Evolutionary conservation across 2,113 vertebrate genomes (phyloP), one percentile per base, ranked within the genome.

Genomic region (Rhodinocichla rosea): DNA sequence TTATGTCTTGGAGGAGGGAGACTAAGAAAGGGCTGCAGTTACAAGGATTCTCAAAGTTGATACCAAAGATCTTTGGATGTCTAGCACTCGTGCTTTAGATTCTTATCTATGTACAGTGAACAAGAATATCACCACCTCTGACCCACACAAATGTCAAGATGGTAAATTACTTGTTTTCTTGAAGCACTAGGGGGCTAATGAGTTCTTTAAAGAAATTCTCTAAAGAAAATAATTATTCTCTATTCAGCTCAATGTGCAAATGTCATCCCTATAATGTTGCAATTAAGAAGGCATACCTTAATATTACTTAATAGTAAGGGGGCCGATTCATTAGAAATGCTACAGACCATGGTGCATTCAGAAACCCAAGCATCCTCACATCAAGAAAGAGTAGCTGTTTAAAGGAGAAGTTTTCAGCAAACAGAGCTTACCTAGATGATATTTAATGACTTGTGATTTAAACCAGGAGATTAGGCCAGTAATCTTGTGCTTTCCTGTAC

Each of bases 141-240:
- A 78, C 30, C 82, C 69, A 82, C 30, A 89, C 33, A 78, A 96
- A 83, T 55, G 47, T 87, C 84, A 89, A 78, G 73, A 84, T 60
- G 24, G 50, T 56, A 89, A 92, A 89, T 55, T 55, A 71, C 30
- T 87, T 92, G 37, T 84, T 91, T 81, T 89, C 52, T 69, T 87
- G 52, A 91, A 94, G 44, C 27, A 81, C 52, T 79, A 63, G 28
- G 42, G 27, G 39, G 77, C 13, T 94, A 92, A 91, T 79, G 50
- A 92, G 60, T 50, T 87, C 65, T 89, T 47, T 40, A 75, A 78
- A 78, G 42, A 83, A 89, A 59, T 62, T 56, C 35, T 52, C 27
- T 33, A 47, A 89, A 77, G 63, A 92, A 92, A 90, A 60, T 56
- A 69, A 75, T 81, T 83, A 47, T 60, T 91, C 35, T 79, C 44